phyloP scores from a whole-genome alignment of 1,140 invertebrate species.

The Drosophila paulistorum region DNA sequence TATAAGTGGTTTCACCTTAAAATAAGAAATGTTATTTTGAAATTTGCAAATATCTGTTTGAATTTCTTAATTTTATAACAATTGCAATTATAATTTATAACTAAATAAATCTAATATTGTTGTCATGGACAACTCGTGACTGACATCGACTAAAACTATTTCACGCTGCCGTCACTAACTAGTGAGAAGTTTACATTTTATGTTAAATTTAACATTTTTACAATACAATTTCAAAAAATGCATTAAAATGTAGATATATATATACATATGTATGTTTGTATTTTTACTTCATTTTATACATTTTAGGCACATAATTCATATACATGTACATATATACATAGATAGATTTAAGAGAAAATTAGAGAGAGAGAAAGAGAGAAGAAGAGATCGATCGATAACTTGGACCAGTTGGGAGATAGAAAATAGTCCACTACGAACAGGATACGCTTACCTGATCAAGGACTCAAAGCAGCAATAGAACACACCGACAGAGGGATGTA shows the following conservation, averaged over 20 bases:
- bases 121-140: background rate
- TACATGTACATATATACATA: too few relatives aligned
- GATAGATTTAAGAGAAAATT: too few relatives aligned
- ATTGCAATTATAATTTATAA: too few relatives aligned
- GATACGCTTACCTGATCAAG: slow-evolving; percentile 46
- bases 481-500: slow-evolving; percentile 19
- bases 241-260: background rate
- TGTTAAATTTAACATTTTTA: background rate
- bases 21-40: background rate
- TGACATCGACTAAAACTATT: background rate
- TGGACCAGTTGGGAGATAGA: slow-evolving; percentile 63
- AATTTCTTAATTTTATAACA: too few relatives aligned
- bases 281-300: background rate
- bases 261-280: background rate
- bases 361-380: background rate
- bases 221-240: background rate
- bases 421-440: slow-evolving; percentile 6
- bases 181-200: background rate
- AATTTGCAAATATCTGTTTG: too few relatives aligned
- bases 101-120: too few relatives aligned
- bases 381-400: slow-evolving; percentile 21
- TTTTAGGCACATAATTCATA: too few relatives aligned
- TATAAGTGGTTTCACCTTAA: slow-evolving; percentile 34
- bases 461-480: slow-evolving; percentile 7
- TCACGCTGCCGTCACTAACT: background rate